Evolutionary conservation across 2,888 invertebrate species (phyloP), one percentile per base, ranked within the genome.

Genomic region (Chloromyia formosa): DNA sequence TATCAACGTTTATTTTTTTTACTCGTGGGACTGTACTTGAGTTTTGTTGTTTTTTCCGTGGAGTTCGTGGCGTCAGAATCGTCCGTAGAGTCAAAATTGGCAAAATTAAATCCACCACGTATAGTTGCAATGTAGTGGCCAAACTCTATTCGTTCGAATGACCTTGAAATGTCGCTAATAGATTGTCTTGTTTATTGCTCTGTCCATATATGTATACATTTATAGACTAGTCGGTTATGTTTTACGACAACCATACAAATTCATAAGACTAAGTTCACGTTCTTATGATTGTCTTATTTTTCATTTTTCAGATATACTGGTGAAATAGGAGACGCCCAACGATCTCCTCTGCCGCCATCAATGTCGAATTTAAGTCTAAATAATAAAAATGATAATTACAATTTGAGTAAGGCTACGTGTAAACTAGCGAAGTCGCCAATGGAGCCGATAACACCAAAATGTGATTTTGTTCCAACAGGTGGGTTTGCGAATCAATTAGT

Each of bases 291-390:
- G 10, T 49, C 3, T 49, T 49, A 7, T 49, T 49, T n/a, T 53
- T 53, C 23, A 54, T 22, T 54, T 72, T 76, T 0, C 54, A 85
- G 85, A 81, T 85, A 85, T 79, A 83, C 85, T 66, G 86, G 84
- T 80, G 85, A 85, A 82, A 82, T 84, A 77, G 83, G 83, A 78
- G 85, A 85, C 80, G 82, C 82, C 79, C 85, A 85, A 81, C 82
- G 85, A 82, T 85, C 85, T 82, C 85, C 85, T 80, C 72, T 75
- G 62, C 85, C 85, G 81, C 81, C 84, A 81, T 83, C 83, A 80
- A 82, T 83, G 82, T 84, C 84, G 81, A 85, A 81, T 80, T 81
- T 85, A 81, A 84, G 82, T 81, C 81, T 85, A 80, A 81, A 81
- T 79, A 81, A 79, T 80, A 84, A 84, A 82, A 74, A 75, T 62